A percentile compares a stretch with the other conserved stretches of the same genome.
These are phyloP conservation scores for Pimephales promelas DNA, from an alignment of 2,113 vertebrate genomes.

Conservation along the genomic window DNA sequence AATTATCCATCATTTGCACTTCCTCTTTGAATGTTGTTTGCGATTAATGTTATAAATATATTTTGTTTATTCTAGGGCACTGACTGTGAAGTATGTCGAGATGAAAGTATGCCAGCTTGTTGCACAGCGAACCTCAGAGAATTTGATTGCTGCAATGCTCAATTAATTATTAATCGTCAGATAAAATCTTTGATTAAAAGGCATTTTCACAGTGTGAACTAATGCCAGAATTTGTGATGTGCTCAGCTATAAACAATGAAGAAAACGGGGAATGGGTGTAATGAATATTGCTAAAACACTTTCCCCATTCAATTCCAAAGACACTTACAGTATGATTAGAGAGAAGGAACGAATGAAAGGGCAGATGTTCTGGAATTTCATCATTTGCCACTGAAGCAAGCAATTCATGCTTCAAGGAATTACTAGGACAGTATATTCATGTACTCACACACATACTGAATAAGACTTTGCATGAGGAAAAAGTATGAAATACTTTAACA, in stretches of 20 bases:
- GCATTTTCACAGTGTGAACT: slow-evolving; percentile 12
- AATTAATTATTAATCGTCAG: not conserved
- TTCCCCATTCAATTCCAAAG: not conserved
- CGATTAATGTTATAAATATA: not conserved
- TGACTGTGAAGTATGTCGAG: not conserved
- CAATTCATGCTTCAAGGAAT: not conserved
- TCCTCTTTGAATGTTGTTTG: slow-evolving; percentile 47
- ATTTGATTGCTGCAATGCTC: not conserved
- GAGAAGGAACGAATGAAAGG: slow-evolving; percentile 27
- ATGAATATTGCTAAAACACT: slow-evolving; percentile 4
- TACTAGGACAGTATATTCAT: not conserved
- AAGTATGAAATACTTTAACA: not conserved
- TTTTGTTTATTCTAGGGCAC: not conserved
- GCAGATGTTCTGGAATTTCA: not conserved
- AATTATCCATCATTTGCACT: slow-evolving; percentile 50
- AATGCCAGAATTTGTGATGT: not conserved
- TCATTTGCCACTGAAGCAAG: not conserved
- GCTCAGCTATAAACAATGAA: not conserved
- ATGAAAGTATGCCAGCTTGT: not conserved
- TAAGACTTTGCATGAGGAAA: not conserved
- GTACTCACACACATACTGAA: not conserved
- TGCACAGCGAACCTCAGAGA: not conserved
- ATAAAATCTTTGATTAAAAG: not conserved
- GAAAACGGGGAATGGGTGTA: not conserved
- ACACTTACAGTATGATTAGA: slow-evolving; percentile 13